A percentile compares a stretch with the other conserved stretches of the same genome.
These are phyloP conservation scores for Psammodynastes pulverulentus DNA, from an alignment of 2,113 vertebrate genomes.

Conservation along the genomic window DNA sequence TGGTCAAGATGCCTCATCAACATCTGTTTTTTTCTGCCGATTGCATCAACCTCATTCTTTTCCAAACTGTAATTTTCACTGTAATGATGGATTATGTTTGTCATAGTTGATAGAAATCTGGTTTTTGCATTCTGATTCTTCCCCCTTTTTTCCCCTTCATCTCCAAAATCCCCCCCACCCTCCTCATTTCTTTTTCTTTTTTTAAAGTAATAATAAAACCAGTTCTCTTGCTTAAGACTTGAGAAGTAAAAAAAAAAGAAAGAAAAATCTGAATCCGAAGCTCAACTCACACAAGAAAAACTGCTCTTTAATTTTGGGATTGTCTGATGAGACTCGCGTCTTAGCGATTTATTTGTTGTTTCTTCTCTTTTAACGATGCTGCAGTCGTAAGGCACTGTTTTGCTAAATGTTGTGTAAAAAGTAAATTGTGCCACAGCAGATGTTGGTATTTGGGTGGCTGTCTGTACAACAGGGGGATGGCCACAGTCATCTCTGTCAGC, in stretches of 20 bases:
- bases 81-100: constrained; percentile 57
- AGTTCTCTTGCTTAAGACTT: constrained; percentile 48
- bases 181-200: background rate
- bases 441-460: constrained; percentile 82
- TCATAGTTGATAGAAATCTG: constrained; percentile 46
- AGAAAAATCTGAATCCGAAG: constrained; percentile 55
- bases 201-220: constrained; percentile 49
- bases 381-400: constrained; percentile 79
- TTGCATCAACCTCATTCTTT: constrained; percentile 48
- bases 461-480: constrained; percentile 72
- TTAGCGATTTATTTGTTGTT: constrained; percentile 69
- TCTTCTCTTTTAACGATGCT: constrained; percentile 72
- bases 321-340: constrained; percentile 65
- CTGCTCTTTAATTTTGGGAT: constrained; percentile 68
- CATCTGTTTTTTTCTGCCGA: constrained; percentile 57
- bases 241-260: constrained; percentile 40
- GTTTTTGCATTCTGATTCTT: background rate
- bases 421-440: constrained; percentile 89
- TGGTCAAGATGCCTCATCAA: constrained; percentile 29
- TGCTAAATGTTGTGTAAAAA: constrained; percentile 95
- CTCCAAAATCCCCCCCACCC: background rate
- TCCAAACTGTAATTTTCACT: constrained; percentile 64
- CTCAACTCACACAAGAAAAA: constrained; percentile 62
- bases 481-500: constrained; percentile 80
- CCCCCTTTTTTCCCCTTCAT: background rate